Base-by-base conservation (phyloP, 2,888 invertebrate species). In the Lissonota sp. region DNA sequence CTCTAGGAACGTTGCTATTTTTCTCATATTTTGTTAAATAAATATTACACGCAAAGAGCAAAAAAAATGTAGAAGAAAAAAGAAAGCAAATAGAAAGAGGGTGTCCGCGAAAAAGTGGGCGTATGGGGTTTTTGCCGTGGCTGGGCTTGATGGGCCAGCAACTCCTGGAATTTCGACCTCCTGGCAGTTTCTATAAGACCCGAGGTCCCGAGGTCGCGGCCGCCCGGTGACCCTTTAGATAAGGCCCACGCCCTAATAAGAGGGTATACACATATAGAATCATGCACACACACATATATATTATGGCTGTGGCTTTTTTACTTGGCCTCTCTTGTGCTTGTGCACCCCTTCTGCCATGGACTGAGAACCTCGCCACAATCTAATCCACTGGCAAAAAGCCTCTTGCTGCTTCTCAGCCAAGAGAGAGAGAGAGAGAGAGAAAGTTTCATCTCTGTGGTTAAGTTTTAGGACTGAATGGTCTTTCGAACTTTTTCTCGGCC, bases 231-330 rank as follows among this genome's bases (percentile, higher is more conserved):
- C 92, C 92, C 91, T 87, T 88, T 89, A 91, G 91, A 92, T 92
- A 92, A 92, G 90, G 86, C 90, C 90, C 91, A 91, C 92, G 92
- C 92, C 92, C 92, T 92, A 92, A 92, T 92, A 90, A 92, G 91
- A 90, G 92, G 92, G 90, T 92, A 92, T 88, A 87, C 86, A 67
- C 58, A 67, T 39, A 40, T 57, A 60, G 14, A 8, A 26, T 26
- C 26, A 3, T 26, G 14, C 55, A 14, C 51, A 75, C 74, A 57
- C 40, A 51, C 62, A 55, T 55, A n/a, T 37, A n/a, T 39, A 49
- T 39, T n/a, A 16, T 40, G 14, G 40, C 58, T 12, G 60, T 53
- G 51, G 53, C 53, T 53, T 67, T 75, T 46, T 76, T 44, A 55
- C 53, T 75, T 80, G 69, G 79, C 70, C 81, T 84, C 82, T 26